Evolutionary conservation across 1,140 invertebrate genomes (phyloP).

Genomic region (Batillaria attramentaria): DNA sequence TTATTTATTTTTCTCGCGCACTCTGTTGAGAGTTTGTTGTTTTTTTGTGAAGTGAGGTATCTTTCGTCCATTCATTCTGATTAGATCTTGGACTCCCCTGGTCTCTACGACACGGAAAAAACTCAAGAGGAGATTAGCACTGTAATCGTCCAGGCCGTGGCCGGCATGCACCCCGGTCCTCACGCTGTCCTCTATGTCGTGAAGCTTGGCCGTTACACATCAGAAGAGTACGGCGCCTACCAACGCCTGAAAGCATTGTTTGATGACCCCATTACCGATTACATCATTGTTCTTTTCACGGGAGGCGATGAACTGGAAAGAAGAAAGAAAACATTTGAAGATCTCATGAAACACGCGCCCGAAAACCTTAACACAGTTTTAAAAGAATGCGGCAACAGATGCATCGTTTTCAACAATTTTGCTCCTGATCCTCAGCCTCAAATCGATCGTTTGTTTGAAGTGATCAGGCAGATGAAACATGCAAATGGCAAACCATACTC

Average conservation of each 20-base stretch:
- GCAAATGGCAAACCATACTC: background rate
- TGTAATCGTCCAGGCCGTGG: conserved; percentile 34
- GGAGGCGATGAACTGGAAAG: background rate
- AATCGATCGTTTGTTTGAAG: background rate
- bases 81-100: conserved; percentile 36
- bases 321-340: background rate
- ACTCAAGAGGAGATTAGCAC: conserved; percentile 18
- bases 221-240: background rate
- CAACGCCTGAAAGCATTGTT: conserved; percentile 1
- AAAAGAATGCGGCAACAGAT: background rate
- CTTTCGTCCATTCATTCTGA: background rate
- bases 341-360: background rate
- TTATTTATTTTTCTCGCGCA: no score
- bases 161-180: conserved; percentile 33
- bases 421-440: background rate
- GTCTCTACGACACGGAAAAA: conserved; percentile 31
- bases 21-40: no score
- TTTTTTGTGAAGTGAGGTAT: no score
- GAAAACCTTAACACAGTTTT: background rate
- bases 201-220: conserved; percentile 25
- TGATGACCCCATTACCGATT: background rate
- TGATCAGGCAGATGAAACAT: background rate
- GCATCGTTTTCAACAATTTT: background rate
- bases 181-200: conserved; percentile 29
- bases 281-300: conserved; percentile 9